Percentiles rank a stretch among this genome's conserved stretches.
Conservation (phyloP, 1,140 invertebrate genomes). For the Trachymyrmex septentrionalis region DNA sequence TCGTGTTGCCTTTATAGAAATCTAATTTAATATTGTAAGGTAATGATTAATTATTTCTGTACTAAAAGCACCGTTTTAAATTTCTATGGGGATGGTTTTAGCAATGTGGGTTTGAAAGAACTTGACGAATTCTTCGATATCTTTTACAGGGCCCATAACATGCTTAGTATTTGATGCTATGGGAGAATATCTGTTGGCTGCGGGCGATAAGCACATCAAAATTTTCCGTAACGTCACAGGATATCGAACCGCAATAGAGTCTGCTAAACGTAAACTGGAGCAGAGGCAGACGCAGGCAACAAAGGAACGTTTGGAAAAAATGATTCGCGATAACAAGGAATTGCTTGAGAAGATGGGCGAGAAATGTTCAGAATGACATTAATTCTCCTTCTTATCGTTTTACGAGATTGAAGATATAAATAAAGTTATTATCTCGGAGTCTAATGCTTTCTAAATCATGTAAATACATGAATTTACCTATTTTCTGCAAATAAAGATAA, state of each 20-base stretch:
- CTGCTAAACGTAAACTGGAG: conserved; percentile 89
- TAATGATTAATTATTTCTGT: too few relatives aligned
- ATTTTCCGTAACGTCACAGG: conserved; percentile 94
- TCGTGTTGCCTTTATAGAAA: too few relatives aligned
- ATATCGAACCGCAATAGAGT: conserved; percentile 89
- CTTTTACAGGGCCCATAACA: conserved; percentile 89
- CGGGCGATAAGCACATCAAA: conserved; percentile 92
- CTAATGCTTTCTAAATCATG: conserved; percentile 51
- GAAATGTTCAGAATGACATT: conserved; percentile 69
- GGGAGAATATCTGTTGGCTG: conserved; percentile 91
- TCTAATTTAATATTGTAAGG: too few relatives aligned
- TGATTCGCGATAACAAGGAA: conserved; percentile 89
- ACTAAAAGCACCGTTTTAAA: too few relatives aligned
- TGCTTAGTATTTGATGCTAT: conserved; percentile 91
- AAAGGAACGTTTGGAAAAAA: conserved; percentile 91
- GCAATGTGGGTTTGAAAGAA: neutral
- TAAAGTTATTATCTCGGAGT: conserved; percentile 38
- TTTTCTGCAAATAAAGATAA: conserved; percentile 60
- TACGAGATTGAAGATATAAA: conserved; percentile 19
- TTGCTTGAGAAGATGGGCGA: conserved; percentile 86
- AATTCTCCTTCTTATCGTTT: neutral
- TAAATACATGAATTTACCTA: conserved; percentile 55
- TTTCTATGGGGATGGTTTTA: too few relatives aligned
- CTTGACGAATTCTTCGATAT: neutral
- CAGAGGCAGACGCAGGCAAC: conserved; percentile 90